Conservation (phyloP, 2,888 invertebrate genomes). For the Tenthredo livida region DNA sequence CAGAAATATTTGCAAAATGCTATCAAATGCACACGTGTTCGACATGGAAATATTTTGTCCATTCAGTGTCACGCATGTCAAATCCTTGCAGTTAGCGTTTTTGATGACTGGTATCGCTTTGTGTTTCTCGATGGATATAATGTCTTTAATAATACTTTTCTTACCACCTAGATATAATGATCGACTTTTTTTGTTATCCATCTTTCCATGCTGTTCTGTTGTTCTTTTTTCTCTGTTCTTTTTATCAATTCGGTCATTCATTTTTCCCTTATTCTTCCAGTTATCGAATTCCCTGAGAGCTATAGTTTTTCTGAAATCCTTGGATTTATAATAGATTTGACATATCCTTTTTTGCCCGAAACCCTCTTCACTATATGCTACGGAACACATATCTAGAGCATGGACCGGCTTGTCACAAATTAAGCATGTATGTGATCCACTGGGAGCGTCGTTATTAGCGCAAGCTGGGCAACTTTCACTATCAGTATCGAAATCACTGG, state of each 20-base stretch:
- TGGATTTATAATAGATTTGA: not conserved
- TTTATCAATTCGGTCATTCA: not conserved
- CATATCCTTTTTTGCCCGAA: not conserved
- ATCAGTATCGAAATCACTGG: not conserved
- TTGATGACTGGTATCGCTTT: not conserved
- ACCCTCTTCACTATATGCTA: not conserved
- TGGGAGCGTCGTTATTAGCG: not conserved
- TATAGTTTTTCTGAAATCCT: not conserved
- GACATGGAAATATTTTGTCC: not conserved
- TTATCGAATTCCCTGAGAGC: not conserved
- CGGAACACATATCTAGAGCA: not conserved
- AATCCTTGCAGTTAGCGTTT: not conserved
- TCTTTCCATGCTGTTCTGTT: not conserved
- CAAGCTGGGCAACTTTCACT: not conserved
- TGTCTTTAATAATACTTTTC: no score
- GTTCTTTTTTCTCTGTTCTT: not conserved
- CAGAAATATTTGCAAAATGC: not conserved
- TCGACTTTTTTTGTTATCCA: constrained; percentile 2
- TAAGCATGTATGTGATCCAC: not conserved
- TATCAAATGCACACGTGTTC: not conserved
- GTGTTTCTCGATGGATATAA: not conserved
- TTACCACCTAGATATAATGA: constrained; percentile 7
- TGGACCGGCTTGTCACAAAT: not conserved
- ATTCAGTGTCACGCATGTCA: not conserved
- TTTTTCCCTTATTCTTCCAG: not conserved